Percentiles rank a stretch among this genome's conserved stretches.
Evolutionary conservation across 1,140 invertebrate genomes (phyloP).

Genomic region (Leptopilina boulardi): DNA sequence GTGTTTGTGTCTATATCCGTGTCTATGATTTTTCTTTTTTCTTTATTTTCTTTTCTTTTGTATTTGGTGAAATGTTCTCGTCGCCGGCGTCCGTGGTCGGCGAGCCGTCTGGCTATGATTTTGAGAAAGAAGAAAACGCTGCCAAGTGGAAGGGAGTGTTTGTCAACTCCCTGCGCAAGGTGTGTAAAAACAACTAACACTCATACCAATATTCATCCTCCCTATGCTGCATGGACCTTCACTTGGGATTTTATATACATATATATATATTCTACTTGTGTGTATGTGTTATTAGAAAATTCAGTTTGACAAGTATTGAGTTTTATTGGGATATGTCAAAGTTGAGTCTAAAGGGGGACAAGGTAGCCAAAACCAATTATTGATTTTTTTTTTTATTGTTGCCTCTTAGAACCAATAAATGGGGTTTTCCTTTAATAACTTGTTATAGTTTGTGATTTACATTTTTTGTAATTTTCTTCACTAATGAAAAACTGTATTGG

Average conservation of each 20-base stretch:
- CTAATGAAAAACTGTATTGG: too few species aligned
- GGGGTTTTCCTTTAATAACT: background rate
- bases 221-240: slow-evolving; percentile 4
- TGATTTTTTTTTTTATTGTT: slow-evolving; percentile 26
- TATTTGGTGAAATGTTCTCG: slow-evolving; percentile 76
- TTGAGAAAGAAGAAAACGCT: slow-evolving; percentile 90
- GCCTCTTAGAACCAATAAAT: background rate
- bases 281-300: slow-evolving; percentile 5
- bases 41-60: slow-evolving; percentile 49
- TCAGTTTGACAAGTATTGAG: slow-evolving; percentile 19
- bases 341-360: slow-evolving; percentile 5
- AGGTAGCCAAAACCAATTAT: slow-evolving; percentile 18
- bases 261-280: background rate
- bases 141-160: slow-evolving; percentile 94
- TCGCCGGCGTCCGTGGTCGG: slow-evolving; percentile 75
- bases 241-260: background rate
- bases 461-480: slow-evolving; percentile 41
- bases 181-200: slow-evolving; percentile 60
- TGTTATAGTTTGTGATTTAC: background rate
- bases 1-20: slow-evolving; percentile 35
- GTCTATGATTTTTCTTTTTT: slow-evolving; percentile 56
- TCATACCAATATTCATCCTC: slow-evolving; percentile 2
- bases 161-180: slow-evolving; percentile 86
- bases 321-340: slow-evolving; percentile 33
- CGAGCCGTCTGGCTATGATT: slow-evolving; percentile 87